Evolutionary conservation across 2,797 vertebrate genomes (phyloP), one percentile per base, ranked within the genome.

Genomic region (Cyprinella venusta): DNA sequence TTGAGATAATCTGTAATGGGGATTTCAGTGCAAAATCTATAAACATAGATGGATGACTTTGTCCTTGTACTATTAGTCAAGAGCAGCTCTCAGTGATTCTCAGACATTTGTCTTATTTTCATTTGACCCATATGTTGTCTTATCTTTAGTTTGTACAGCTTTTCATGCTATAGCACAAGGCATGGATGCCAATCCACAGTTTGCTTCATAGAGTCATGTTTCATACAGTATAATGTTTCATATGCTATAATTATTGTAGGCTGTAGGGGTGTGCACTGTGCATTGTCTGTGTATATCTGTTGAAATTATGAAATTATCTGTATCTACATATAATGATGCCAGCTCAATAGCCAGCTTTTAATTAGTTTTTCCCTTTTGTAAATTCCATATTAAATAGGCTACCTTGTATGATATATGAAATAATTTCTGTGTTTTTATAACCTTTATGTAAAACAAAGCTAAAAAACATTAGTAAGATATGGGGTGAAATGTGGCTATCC

Each of bases 31-130:
- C 61, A 45, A 80, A 76, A 69, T 81, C n/a, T 64, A 18, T 80
- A 70, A 80, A 76, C 84, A 61, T 45, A 82, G 74, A 85, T 82
- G 69, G 81, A 86, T 80, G 86, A 82, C 86, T 84, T 85, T 80
- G 84, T 81, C 69, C 30, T 77, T 79, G 38, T 67, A 42, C 38
- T 26, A 81, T 67, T 81, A 78, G 50, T 83, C 50, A 79, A 71
- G 83, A 75, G 40, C 59, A 48, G 67, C 52, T 77, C 8, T 69
- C 72, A 76, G 71, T 83, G 83, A 84, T 84, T 54, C 63, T 64
- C 38, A 21, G 8, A 72, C 84, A 86, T 38, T 50, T 61, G n/a
- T 54, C 61, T 84, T 52, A 68, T 67, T 79, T 78, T 75, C 59
- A 26, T 72, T 33, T 71, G 40, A 45, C 82, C 45, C 50, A 52